Conservation (phyloP, 2,888 invertebrate species). For the Pecten maximus region DNA sequence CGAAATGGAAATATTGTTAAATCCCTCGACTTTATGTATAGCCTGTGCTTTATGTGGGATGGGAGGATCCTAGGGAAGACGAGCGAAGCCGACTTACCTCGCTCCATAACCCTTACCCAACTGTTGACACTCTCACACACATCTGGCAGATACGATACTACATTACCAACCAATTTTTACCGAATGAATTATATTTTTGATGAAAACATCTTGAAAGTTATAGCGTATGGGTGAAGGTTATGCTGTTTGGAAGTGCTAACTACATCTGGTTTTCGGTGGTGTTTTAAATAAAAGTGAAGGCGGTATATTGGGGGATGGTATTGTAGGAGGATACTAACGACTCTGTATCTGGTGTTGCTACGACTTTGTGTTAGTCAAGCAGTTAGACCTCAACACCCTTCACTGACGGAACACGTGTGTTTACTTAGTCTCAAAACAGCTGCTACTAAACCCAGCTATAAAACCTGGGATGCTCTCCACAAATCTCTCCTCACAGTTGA, state of each 20-base stretch:
- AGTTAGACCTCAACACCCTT: background rate
- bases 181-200: constrained; percentile 29
- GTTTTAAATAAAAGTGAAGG: background rate
- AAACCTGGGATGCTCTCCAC: background rate
- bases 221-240: background rate
- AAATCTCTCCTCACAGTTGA: constrained; percentile 2
- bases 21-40: background rate
- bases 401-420: background rate
- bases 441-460: background rate
- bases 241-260: background rate
- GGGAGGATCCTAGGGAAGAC: background rate
- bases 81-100: background rate
- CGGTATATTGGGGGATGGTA: background rate
- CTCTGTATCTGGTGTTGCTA: background rate
- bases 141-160: background rate
- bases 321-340: background rate
- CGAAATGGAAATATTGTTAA: background rate
- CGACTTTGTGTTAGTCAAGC: background rate
- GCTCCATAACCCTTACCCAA: constrained; percentile 19
- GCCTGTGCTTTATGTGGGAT: constrained; percentile 1
- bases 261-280: constrained; percentile 2
- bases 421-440: background rate
- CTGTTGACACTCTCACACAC: constrained; percentile 1
- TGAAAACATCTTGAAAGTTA: constrained; percentile 27
- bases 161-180: constrained; percentile 12